A percentile compares a stretch with the other conserved stretches of the same genome.
Conservation (phyloP, 2,113 vertebrate species). For the Petaurus breviceps region DNA sequence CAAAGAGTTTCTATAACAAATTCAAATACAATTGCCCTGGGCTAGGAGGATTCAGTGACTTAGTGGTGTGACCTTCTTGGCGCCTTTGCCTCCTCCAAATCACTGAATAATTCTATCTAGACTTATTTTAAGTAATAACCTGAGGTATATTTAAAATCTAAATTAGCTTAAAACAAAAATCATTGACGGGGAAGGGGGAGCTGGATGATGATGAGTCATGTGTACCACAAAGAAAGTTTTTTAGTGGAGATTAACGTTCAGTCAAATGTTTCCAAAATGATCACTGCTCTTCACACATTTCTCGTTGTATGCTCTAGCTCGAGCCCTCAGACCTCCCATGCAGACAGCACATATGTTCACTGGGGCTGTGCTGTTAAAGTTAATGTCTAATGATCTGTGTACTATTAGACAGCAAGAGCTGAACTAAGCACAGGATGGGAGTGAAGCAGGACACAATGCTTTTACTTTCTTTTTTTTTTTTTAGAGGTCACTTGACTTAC, state of each 20-base stretch:
- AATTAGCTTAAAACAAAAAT: constrained; percentile 53
- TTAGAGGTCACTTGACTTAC: constrained; percentile 16
- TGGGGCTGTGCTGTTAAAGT: constrained; percentile 58
- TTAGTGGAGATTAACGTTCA: constrained; percentile 56
- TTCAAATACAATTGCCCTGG: background rate
- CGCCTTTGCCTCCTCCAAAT: background rate
- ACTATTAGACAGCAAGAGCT: constrained; percentile 56
- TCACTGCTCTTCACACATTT: constrained; percentile 54
- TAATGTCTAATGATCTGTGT: constrained; percentile 49
- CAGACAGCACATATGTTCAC: constrained; percentile 58
- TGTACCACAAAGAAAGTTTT: constrained; percentile 55
- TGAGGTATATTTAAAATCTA: constrained; percentile 47
- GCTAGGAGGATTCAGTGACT: background rate
- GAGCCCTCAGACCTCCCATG: constrained; percentile 62
- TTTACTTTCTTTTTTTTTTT: constrained; percentile 26
- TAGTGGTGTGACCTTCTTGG: background rate
- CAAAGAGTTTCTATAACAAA: background rate
- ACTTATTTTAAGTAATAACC: constrained; percentile 51
- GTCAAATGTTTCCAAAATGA: constrained; percentile 53
- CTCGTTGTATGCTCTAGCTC: constrained; percentile 55
- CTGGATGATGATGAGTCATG: constrained; percentile 49
- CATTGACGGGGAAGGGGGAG: constrained; percentile 2
- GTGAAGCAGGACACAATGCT: constrained; percentile 22
- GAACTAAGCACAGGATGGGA: constrained; percentile 44
- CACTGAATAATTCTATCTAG: constrained; percentile 44